phyloP scores from a whole-genome alignment of 2,113 vertebrate species.

The Dascyllus trimaculatus region DNA sequence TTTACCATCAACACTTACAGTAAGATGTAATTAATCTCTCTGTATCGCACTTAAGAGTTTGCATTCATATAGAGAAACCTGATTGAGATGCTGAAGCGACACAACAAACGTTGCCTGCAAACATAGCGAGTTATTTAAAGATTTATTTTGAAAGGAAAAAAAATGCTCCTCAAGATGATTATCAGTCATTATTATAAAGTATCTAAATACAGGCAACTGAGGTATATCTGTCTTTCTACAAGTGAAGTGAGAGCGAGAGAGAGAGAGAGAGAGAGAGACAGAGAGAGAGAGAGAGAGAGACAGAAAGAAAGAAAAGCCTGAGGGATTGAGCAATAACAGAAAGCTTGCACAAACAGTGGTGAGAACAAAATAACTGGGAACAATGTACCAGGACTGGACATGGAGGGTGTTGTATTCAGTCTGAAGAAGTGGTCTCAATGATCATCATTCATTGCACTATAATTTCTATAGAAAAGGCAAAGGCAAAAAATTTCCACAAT shows the following conservation, averaged over 20 bases:
- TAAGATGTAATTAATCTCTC: neutral
- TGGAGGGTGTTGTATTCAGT: constrained; percentile 8
- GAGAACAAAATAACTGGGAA: neutral
- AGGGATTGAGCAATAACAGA: constrained; percentile 23
- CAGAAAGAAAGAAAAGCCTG: constrained; percentile 27
- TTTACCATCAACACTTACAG: neutral
- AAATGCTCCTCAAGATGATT: constrained; percentile 71
- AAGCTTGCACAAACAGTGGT: constrained; percentile 15
- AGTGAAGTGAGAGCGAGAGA: constrained; percentile 48
- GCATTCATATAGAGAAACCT: neutral
- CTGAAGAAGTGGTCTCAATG: constrained; percentile 24
- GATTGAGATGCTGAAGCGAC: neutral
- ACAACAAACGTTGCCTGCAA: constrained; percentile 2
- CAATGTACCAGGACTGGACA: constrained; percentile 4
- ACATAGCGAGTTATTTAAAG: constrained; percentile 60
- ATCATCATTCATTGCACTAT: constrained; percentile 31
- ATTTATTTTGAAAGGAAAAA: constrained; percentile 81
- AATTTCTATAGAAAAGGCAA: constrained; percentile 48
- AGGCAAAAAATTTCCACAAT: constrained; percentile 29
- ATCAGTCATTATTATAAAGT: constrained; percentile 82
- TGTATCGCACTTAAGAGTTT: neutral
- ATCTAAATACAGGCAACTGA: constrained; percentile 87
- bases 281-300: neutral
- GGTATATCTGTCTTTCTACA: constrained; percentile 83
- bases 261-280: constrained; percentile 3